Conservation (phyloP, 2,113 vertebrate genomes). For the Rafetus swinhoei region DNA sequence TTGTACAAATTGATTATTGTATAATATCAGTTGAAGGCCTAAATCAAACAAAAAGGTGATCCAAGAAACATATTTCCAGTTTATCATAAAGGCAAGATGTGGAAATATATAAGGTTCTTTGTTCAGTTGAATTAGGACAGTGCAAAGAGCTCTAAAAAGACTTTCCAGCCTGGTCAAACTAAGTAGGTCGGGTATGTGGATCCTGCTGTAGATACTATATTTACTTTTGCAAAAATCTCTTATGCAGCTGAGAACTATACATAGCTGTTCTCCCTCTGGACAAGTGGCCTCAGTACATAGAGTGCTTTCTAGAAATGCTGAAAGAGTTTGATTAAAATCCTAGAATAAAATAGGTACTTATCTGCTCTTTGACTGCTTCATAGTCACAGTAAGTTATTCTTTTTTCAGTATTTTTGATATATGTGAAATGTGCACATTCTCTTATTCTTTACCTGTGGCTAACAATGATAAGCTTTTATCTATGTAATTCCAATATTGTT, state of each 20-base stretch:
- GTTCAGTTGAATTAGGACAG: neutral
- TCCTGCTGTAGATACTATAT: constrained; percentile 72
- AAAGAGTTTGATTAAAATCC: constrained; percentile 42
- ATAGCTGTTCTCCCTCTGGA: constrained; percentile 56
- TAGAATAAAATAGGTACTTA: neutral
- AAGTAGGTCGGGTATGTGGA: constrained; percentile 65
- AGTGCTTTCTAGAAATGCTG: constrained; percentile 47
- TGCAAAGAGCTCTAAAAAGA: neutral
- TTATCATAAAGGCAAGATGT: rapidly evolving
- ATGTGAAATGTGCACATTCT: neutral
- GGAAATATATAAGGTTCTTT: neutral
- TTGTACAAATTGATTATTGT: neutral
- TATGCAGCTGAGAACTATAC: constrained; percentile 59
- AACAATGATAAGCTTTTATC: neutral
- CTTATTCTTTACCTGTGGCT: neutral
- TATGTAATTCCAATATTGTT: neutral
- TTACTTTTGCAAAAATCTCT: constrained; percentile 67
- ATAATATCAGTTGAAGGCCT: neutral
- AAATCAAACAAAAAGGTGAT: neutral
- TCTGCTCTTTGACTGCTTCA: constrained; percentile 4
- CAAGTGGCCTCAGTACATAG: neutral
- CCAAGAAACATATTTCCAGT: neutral
- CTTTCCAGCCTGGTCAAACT: constrained; percentile 21
- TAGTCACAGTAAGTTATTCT: constrained; percentile 69
- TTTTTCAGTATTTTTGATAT: neutral